phyloP scores from a whole-genome alignment of 2,797 vertebrate genomes.

The Ptychobarbus kaznakovi region DNA sequence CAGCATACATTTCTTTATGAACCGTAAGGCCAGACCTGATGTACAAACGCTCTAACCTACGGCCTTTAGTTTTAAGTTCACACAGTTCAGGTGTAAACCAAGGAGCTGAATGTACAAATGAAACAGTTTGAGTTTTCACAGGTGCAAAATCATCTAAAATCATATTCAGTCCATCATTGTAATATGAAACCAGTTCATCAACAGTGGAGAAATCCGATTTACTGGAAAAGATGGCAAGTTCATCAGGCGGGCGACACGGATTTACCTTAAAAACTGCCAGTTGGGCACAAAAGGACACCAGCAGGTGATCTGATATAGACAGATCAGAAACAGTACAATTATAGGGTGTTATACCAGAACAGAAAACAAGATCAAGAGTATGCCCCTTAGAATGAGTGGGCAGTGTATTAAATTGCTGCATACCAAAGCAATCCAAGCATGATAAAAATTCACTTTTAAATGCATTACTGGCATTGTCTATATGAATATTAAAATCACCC shows the following conservation, averaged over 20 bases:
- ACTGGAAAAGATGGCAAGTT: not conserved
- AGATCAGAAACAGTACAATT: slow-evolving; percentile 23
- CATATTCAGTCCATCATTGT: not conserved
- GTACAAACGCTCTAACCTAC: too few species aligned
- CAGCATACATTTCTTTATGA: not conserved
- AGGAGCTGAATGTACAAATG: too few species aligned
- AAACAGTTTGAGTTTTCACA: not conserved
- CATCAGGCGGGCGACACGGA: not conserved
- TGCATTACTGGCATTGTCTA: not conserved
- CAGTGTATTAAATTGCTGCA: slow-evolving; percentile 13
- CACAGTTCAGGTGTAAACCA: too few species aligned
- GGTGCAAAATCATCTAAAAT: not conserved
- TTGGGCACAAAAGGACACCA: not conserved
- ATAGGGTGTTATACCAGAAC: not conserved
- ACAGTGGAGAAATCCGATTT: not conserved
- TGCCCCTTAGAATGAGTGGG: too few species aligned
- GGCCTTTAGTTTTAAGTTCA: too few species aligned
- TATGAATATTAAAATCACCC: not conserved
- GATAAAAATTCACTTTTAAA: not conserved
- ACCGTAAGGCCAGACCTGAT: too few species aligned
- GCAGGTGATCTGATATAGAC: not conserved
- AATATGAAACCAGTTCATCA: not conserved
- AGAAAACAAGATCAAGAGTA: not conserved
- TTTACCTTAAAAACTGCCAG: too few species aligned
- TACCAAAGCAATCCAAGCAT: slow-evolving; percentile 25